Evolutionary conservation across 2,888 invertebrate genomes (phyloP), one percentile per base, ranked within the genome.

Genomic region (Deroplatys truncata): DNA sequence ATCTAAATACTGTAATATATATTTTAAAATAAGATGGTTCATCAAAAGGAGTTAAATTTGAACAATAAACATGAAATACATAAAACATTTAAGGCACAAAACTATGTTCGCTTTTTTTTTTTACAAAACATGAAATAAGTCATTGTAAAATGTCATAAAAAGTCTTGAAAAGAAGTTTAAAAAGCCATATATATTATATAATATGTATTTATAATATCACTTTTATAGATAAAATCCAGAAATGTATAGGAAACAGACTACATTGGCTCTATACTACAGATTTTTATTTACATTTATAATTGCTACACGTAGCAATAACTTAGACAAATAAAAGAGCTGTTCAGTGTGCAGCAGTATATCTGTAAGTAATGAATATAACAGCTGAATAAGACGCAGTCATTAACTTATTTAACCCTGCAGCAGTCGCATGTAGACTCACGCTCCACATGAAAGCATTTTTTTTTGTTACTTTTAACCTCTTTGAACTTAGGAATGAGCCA

Each of bases 11-110:
- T 31, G 35, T 83, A 28, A 82, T 87, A 82, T n/a, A 82, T 72
- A 25, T 20, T 82, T 82, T 29, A 49, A 83, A 87, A 87, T 83
- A 83, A 87, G 20, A 43, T 29, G 82, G n/a, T 86, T n/a, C 56
- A 28, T 28, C 28, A 28, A 85, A 82, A 72, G 31, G 43, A 87
- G 35, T 82, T n/a, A 31, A 87, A 89, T 85, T 72, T 84, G 35
- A 89, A 89, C 89, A 89, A 85, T 72, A 85, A 85, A 85, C 85
- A 89, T 85, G 85, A 49, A 85, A 85, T 85, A 89, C 85, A 85
- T 82, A 82, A 85, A 84, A 89, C 89, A 89, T 86, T 89, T 89
- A 89, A 89, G 89, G 89, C 89, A 89, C 89, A 89, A 86, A 86
- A 86, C 89, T 86, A 89, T 86, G 82, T 49, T 86, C 43, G 89